Conservation (phyloP, 2,888 invertebrate genomes). For the Oligia strigilis region DNA sequence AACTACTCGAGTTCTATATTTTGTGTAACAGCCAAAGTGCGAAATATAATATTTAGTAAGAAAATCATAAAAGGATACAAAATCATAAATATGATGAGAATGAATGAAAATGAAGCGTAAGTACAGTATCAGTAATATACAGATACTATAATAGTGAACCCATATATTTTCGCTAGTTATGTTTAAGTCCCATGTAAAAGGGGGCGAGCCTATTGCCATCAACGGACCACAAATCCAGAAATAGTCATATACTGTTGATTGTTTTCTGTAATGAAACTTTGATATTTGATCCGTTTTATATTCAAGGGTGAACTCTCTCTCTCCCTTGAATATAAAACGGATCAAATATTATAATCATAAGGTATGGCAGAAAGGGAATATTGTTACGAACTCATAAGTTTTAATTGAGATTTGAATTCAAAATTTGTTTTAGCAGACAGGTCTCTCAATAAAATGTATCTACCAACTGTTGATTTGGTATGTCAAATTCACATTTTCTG, state of each 20-base stretch:
- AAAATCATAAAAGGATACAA: too few relatives aligned
- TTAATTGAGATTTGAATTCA: conserved; percentile 9
- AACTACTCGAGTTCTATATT: too few relatives aligned
- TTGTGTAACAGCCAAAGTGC: too few relatives aligned
- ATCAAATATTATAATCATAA: conserved; percentile 12
- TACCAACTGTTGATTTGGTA: neutral
- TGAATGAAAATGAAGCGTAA: too few relatives aligned
- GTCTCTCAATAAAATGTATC: neutral
- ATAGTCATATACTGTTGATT: neutral
- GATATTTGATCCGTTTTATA: neutral
- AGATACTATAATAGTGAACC: too few relatives aligned
- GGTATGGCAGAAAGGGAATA: conserved; percentile 21
- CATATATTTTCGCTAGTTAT: neutral
- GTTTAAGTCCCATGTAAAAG: neutral
- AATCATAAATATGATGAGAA: too few relatives aligned
- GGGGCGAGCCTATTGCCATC: neutral
- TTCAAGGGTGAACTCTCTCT: neutral
- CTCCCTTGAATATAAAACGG: too few relatives aligned
- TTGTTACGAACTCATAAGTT: conserved; percentile 30
- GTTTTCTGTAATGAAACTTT: neutral
- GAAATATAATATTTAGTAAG: too few relatives aligned
- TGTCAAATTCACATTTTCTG: neutral
- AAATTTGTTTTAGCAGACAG: neutral
- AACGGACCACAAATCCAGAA: neutral
- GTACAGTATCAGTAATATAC: too few relatives aligned